Evolutionary conservation across 2,113 vertebrate species (phyloP), one percentile per base, ranked within the genome.

Genomic region (Heteronetta atricapilla): DNA sequence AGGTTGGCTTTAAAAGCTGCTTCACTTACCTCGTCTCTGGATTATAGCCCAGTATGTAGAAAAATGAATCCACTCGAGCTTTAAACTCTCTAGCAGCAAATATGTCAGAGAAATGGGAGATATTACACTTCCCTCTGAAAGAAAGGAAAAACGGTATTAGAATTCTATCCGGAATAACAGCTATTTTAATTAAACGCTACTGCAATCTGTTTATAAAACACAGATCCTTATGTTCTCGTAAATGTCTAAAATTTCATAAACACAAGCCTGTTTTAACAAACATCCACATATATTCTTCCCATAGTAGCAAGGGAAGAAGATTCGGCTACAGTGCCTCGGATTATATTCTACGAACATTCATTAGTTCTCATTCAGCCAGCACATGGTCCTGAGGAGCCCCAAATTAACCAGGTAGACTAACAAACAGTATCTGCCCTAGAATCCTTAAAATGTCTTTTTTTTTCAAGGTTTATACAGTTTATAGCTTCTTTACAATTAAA

Each of bases 61-160:
- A 99, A 98, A 99, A 99, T 74, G 99, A 99, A 98, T 99, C 99
- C 96, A 99, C 98, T 89, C 99, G 98, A 80, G 99, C 99, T 98
- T 99, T 99, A 97, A 99, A 99, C 97, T 99, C 99, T 98, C 98
- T 98, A 97, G 99, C 99, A 98, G 99, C 99, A 97, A 99, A 99
- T 97, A 99, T 99, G 98, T 99, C 99, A 93, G 99, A 99, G 98
- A 99, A 99, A 98, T 99, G 99, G 95, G 99, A 99, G 97, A 99
- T 99, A 96, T 99, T 99, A 98, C 99, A 99, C 97, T 99, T 99
- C 95, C 99, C 99, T 97, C 99, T 99, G 98, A 86, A 96, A 97
- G 94, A 46, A 96, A 98, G 95, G 85, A 96, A 93, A 80, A 89
- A 82, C 0, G 23, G 20, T 6, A 79, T 98, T 95, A 96, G 69